Evolutionary conservation across 2,113 vertebrate genomes (phyloP), one percentile per base, ranked within the genome.

Genomic region (Indicator maculatus): DNA sequence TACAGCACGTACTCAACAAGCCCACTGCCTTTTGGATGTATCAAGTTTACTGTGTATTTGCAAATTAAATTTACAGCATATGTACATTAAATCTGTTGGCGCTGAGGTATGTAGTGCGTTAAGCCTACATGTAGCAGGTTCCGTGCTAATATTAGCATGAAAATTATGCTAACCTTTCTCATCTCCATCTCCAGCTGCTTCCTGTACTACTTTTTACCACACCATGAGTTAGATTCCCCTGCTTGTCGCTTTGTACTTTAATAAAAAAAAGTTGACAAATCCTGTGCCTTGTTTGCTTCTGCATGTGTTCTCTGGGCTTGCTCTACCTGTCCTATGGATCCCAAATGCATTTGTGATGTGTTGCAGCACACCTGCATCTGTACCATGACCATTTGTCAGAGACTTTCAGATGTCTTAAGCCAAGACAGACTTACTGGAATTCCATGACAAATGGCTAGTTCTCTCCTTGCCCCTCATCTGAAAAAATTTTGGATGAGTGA

Each of bases 71-170:
- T 95, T 87, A 82, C 74, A 94, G 71, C 63, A 8, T 75, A 28
- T 44, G 36, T 92, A 64, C 66, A 53, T 74, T 75, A 69, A 69
- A 27, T 73, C 63, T 85, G 5, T 87, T 87, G 78, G 63, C 5
- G 3, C 52, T 63, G 60, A 84, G 83, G 55, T 77, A 71, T 45
- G 80, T n/a, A 82, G 87, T n/a, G 84, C 24, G 2, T n/a, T 64
- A 82, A 93, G 87, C 82, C 82, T 59, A 26, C 71, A 44, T 10
- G 59, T 58, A 45, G 87, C 89, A 87, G 75, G 27, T 76, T 83
- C 71, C 94, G 71, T 76, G 82, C 85, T 96, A 91, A 93, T 83
- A 73, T 83, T 85, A 96, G 91, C 87, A 75, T 58, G 84, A 27
- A 87, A 87, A 89, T 91, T 85, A n/a, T 5, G 71, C 67, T 69